phyloP scores from a whole-genome alignment of 1,140 invertebrate genomes.

The Papilio aristodemus region DNA sequence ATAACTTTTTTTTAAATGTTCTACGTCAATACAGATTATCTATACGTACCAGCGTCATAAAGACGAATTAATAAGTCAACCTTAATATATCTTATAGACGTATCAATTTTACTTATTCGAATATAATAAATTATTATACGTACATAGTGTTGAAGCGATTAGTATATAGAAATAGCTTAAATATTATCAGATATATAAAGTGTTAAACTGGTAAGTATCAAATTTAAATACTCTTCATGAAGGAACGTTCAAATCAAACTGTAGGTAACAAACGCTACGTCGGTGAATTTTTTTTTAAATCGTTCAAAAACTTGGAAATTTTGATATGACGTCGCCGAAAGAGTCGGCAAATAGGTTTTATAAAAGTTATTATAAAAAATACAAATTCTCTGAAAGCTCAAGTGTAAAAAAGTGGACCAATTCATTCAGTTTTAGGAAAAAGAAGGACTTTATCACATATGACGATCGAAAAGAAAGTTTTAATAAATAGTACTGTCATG shows the following conservation, averaged over 20 bases:
- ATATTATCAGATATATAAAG: conserved; percentile 34
- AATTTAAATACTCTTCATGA: conserved; percentile 37
- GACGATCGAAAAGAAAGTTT: conserved; percentile 5
- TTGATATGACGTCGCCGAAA: conserved; percentile 70
- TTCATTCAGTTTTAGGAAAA: conserved; percentile 45
- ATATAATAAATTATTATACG: conserved; percentile 64
- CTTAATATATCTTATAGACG: conserved; percentile 18
- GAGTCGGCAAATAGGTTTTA: conserved; percentile 57
- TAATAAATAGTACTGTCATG: conserved; percentile 49
- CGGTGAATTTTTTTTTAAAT: conserved; percentile 50
- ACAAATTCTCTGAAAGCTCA: conserved; percentile 77
- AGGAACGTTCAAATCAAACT: conserved; percentile 48
- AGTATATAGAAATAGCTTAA: conserved; percentile 35
- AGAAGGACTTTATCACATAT: conserved; percentile 25
- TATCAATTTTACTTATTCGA: conserved; percentile 57
- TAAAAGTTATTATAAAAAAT: conserved; percentile 77
- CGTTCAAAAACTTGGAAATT: conserved; percentile 64
- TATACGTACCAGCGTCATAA: conserved; percentile 72
- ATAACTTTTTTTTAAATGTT: conserved; percentile 50
- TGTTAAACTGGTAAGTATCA: conserved; percentile 43
- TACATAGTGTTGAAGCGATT: conserved; percentile 42
- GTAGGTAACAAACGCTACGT: conserved; percentile 30
- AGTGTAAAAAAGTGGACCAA: conserved; percentile 73
- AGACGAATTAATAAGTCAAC: conserved; percentile 63
- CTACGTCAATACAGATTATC: conserved; percentile 50